Evolutionary conservation across 2,797 vertebrate genomes (phyloP).

Genomic region (Gadopsis marmoratus): DNA sequence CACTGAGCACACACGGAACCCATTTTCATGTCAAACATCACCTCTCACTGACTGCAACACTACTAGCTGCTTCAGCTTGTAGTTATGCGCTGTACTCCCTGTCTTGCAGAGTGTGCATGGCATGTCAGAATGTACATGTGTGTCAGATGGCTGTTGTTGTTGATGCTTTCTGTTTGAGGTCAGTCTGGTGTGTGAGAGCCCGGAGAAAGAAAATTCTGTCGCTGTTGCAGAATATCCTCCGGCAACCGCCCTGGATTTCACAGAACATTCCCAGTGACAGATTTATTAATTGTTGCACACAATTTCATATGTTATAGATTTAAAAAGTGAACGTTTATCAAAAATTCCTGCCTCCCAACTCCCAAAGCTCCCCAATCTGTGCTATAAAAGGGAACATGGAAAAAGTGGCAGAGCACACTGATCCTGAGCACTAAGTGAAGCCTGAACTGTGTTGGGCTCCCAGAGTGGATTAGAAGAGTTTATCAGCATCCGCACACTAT

Average conservation of each 20-base stretch:
- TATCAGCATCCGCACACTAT: conserved; percentile 75
- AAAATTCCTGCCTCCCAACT: conserved; percentile 43
- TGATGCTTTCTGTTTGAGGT: conserved; percentile 21
- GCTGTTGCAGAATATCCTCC: conserved; percentile 12
- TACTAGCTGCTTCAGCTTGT: background rate
- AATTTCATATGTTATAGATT: conserved; percentile 49
- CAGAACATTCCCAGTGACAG: conserved; percentile 38
- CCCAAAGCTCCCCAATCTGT: conserved; percentile 42
- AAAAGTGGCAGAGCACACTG: conserved; percentile 46
- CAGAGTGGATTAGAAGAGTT: conserved; percentile 77
- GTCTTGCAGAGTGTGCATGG: background rate
- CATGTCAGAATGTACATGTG: background rate
- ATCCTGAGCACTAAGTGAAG: conserved; percentile 51
- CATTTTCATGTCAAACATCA: background rate
- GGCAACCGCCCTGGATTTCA: conserved; percentile 37
- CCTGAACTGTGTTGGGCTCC: conserved; percentile 54
- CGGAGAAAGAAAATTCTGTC: conserved; percentile 20
- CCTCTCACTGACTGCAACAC: background rate
- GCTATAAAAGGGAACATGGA: conserved; percentile 46
- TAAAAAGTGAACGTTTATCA: conserved; percentile 53
- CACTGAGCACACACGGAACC: background rate
- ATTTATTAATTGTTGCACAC: conserved; percentile 49
- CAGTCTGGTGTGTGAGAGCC: conserved; percentile 13
- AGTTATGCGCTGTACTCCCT: background rate
- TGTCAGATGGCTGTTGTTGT: background rate